phyloP scores from a whole-genome alignment of 2,888 invertebrate genomes.

The Coelinius sp. region DNA sequence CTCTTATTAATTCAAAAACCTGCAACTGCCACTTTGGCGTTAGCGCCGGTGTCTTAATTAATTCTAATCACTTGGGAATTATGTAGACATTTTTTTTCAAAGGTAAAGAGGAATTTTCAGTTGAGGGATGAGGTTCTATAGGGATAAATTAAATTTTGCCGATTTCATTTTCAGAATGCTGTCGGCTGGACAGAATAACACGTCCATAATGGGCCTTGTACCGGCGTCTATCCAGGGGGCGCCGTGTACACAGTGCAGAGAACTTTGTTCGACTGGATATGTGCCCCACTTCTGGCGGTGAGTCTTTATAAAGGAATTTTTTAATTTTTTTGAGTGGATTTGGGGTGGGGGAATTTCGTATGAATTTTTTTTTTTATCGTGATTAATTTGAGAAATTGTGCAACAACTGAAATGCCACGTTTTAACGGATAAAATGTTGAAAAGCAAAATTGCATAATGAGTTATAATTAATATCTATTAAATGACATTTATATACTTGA shows the following conservation, averaged over 20 bases:
- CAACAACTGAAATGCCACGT: no score
- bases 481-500: no score
- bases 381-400: no score
- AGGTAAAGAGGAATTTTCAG: background rate
- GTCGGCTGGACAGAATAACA: constrained; percentile 57
- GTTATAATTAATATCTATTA: no score
- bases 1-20: constrained; percentile 61
- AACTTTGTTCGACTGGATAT: constrained; percentile 66
- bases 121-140: background rate
- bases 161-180: constrained; percentile 60
- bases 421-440: no score
- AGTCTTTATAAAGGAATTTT: constrained; percentile 53
- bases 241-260: constrained; percentile 67
- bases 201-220: background rate
- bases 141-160: background rate
- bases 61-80: constrained; percentile 17
- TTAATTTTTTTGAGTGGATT: background rate
- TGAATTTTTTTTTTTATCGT: no score
- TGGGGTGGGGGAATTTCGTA: background rate
- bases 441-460: no score
- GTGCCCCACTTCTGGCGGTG: constrained; percentile 69
- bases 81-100: background rate
- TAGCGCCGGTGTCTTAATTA: constrained; percentile 35
- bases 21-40: constrained; percentile 51
- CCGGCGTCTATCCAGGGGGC: constrained; percentile 59